Base-by-base conservation (phyloP, 2,888 invertebrate species). In the Xestobium rufovillosum region DNA sequence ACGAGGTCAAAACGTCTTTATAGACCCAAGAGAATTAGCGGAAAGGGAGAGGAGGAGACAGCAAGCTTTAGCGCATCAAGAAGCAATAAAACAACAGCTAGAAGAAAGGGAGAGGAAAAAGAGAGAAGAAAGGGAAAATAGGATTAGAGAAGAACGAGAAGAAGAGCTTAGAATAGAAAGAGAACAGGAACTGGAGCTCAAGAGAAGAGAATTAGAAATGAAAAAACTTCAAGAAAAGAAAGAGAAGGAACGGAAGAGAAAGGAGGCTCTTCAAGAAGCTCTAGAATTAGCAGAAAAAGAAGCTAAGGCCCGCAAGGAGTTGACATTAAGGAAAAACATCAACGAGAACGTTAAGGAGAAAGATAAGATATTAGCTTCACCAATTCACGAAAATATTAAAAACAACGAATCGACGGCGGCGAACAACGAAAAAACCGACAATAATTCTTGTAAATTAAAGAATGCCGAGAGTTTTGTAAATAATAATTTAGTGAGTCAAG, bases 31-130 rank as follows among this genome's bases (percentile, higher is more conserved):
- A 47, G 78, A 85, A 35, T 69, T 84, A 49, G 83, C 83, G 4
- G 88, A 92, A 62, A 72, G 88, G 47, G 88, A 90, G 66, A 73
- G 77, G 40, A 83, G 80, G 62, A 74, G 89, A 14, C 79, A 86
- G 44, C 82, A 84, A 63, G 90, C 90, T 0, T 63, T 88, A 42
- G 89, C 88, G 59, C 78, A 90, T 48, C 94, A 94, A 64, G 80
- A 82, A 42, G 88, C 85, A 9, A 86, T 91, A 51, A 74, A 84
- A 49, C 78, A 80, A 57, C 90, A 92, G 61, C 69, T 92, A 34
- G 83, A 87, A 57, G 91, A 91, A 56, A 76, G 83, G 28, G 87
- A 90, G 54, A 71, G 76, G 51, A 70, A 74, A 34, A 74, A 83
- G 9, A 77, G 77, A 52, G 81, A 83, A 61, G 91, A 92, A 60